phyloP scores from a whole-genome alignment of 2,113 vertebrate genomes.

The Malurus cyaneus region DNA sequence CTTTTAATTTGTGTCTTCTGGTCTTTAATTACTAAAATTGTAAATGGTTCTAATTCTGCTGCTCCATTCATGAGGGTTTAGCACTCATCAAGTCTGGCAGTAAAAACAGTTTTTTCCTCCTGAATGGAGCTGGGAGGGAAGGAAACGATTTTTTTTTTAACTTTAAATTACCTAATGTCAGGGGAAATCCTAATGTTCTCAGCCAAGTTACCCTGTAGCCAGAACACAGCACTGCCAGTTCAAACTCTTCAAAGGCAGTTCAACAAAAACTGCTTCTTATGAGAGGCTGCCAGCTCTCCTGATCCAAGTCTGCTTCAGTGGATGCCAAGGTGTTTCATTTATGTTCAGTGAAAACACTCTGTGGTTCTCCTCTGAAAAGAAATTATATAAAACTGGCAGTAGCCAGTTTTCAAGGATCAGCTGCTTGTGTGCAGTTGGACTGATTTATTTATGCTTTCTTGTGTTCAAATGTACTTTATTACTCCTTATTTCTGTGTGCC shows the following conservation, averaged over 20 bases:
- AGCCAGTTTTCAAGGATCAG: conserved; percentile 8
- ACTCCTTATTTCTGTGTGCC: background rate
- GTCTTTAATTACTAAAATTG: conserved; percentile 27
- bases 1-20: conserved; percentile 33
- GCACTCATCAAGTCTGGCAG: conserved; percentile 8
- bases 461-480: background rate
- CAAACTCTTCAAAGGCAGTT: conserved; percentile 53
- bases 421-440: background rate
- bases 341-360: background rate
- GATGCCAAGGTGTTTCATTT: conserved; percentile 64
- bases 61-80: conserved; percentile 12
- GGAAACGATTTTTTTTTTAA: background rate
- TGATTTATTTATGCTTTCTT: conserved; percentile 1
- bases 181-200: conserved; percentile 50
- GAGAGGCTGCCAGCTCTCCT: conserved; percentile 26
- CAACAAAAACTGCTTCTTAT: conserved; percentile 59
- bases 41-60: conserved; percentile 15
- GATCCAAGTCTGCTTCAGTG: background rate
- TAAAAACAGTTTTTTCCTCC: conserved; percentile 10
- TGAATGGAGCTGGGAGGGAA: conserved; percentile 18
- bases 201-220: conserved; percentile 52
- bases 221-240: conserved; percentile 56
- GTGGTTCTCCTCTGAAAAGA: conserved; percentile 16
- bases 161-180: conserved; percentile 28
- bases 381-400: background rate